Evolutionary conservation across 1,140 invertebrate species (phyloP).

Genomic region (Drosophila cardini): DNA sequence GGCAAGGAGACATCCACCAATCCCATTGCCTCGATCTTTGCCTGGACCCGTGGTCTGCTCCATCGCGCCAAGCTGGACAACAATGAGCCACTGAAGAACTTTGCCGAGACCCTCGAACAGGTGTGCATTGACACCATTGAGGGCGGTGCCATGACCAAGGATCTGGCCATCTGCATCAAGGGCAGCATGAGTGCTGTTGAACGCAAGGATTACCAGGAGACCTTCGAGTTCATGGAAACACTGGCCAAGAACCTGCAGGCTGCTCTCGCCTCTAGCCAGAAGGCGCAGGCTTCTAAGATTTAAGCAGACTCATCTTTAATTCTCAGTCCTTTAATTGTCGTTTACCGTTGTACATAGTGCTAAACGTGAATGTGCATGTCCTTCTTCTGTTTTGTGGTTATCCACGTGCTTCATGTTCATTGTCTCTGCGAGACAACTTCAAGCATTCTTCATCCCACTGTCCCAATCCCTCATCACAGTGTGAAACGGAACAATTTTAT

Average conservation of each 20-base stretch:
- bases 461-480: constrained; percentile 19
- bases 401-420: constrained; percentile 47
- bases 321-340: constrained; percentile 1
- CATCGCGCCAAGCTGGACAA: constrained; percentile 97
- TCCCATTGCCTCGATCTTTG: constrained; percentile 99
- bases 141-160: constrained; percentile 98
- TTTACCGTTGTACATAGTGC: constrained; percentile 29
- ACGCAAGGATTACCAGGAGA: constrained; percentile 96
- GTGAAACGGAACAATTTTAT: constrained; percentile 57
- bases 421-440: constrained; percentile 72
- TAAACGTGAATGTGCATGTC: constrained; percentile 36
- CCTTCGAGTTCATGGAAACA: constrained; percentile 98
- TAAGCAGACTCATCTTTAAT: constrained; percentile 45
- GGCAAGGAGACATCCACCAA: constrained; percentile 99
- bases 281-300: constrained; percentile 59
- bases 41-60: constrained; percentile 96
- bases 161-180: constrained; percentile 99
- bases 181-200: constrained; percentile 94
- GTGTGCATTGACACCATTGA: constrained; percentile 98
- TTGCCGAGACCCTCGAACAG: constrained; percentile 93
- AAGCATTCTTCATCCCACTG: constrained; percentile 1
- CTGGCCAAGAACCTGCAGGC: constrained; percentile 96
- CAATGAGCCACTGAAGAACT: constrained; percentile 91
- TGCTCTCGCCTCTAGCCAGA: constrained; percentile 85
- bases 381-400: constrained; percentile 37